Percentiles rank a stretch among this genome's conserved stretches.
These are phyloP conservation scores for Phyllostomus hastatus DNA, from an alignment of 2,113 vertebrate genomes.

Conservation along the genomic window DNA sequence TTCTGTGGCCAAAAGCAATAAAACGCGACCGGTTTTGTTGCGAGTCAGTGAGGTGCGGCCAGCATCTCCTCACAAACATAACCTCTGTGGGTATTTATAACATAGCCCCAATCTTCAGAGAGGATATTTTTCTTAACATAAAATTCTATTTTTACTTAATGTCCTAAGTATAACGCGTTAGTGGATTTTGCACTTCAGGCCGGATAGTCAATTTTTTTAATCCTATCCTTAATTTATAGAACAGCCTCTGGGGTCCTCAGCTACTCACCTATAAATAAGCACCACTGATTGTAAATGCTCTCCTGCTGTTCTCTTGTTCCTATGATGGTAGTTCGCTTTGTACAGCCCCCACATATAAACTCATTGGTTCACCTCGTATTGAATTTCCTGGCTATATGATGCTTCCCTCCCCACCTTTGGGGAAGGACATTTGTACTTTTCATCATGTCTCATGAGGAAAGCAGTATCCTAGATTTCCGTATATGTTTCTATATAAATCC, in stretches of 20 bases:
- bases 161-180: neutral
- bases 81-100: neutral
- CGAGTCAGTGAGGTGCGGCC: neutral
- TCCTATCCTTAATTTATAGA: slow-evolving; percentile 45
- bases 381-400: slow-evolving; percentile 9
- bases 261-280: slow-evolving; percentile 60
- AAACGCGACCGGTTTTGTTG: neutral
- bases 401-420: neutral
- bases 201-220: slow-evolving; percentile 58
- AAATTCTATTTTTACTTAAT: slow-evolving; percentile 56
- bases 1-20: slow-evolving; percentile 45
- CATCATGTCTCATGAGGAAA: slow-evolving; percentile 3
- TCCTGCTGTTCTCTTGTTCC: neutral
- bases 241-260: neutral
- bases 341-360: slow-evolving; percentile 4
- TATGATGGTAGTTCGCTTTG: neutral
- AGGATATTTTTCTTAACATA: neutral
- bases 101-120: neutral
- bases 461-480: neutral
- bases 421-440: neutral
- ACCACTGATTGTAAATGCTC: neutral
- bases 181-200: slow-evolving; percentile 47
- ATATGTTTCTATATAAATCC: neutral
- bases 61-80: slow-evolving; percentile 22
- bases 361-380: slow-evolving; percentile 18